Base-by-base conservation (phyloP, 2,888 invertebrate genomes). In the Dicyrtomina minuta region DNA sequence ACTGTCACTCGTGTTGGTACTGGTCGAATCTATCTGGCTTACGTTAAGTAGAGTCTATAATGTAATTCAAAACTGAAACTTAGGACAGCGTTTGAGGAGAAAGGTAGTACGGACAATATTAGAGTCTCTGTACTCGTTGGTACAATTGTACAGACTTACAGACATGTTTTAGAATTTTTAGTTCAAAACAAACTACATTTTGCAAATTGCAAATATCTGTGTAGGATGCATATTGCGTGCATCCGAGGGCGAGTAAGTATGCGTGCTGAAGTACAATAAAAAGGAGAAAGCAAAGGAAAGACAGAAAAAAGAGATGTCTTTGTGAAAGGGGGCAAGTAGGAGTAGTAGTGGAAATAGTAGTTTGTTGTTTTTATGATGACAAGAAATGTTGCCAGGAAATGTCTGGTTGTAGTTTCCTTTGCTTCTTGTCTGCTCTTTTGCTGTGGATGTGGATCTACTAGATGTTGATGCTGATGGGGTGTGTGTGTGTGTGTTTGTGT, bases 381-480 rank as follows among this genome's bases (percentile, higher is more conserved):
- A 51, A 51, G 22, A 51, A 51, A 51, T 51, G 51, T 51, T 51
- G 51, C 51, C 51, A 51, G 51, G 51, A 51, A 51, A 51, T 51
- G 51, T 51, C 51, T 17, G 51, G 20, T 17, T 51, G 46, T n/a
- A 17, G 46, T n/a, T 22, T 51, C 17, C 51, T 22, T 20, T 51
- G 51, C 22, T 8, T 22, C 24, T 53, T 53, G 6, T 53, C 22
- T 24, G 1, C 13, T 22, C 53, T 13, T 13, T 26, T 13, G 5
- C 46, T 17, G 12, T n/a, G 17, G 46, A 33, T 33, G 8, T 8
- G 33, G 33, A n/a, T n/a, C n/a, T n/a, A n/a, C n/a, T n/a, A 41
- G 13, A 41, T 41, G 10, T 41, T 41, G 33, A 33, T 3, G n/a
- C n/a, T n/a, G 33, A 33, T 33, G 33, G 33, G 33, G 33, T 33